phyloP scores from a whole-genome alignment of 2,113 vertebrate species.

The Phaethon lepturus region DNA sequence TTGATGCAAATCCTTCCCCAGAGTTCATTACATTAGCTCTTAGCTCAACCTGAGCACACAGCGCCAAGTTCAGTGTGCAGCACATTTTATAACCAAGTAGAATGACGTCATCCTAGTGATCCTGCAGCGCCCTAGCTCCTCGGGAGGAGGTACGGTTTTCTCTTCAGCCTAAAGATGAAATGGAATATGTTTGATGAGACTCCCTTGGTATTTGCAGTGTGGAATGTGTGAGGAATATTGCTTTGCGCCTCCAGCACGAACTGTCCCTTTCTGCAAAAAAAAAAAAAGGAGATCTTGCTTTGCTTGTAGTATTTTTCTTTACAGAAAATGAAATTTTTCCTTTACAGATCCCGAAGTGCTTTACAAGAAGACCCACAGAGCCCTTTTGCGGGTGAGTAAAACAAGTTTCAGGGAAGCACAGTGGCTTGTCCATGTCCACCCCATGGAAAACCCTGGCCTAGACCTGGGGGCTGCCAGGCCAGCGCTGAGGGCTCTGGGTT shows the following conservation, averaged over 20 bases:
- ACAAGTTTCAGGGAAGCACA: not conserved
- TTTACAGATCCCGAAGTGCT: not conserved
- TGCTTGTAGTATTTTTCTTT: not conserved
- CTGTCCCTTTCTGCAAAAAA: not conserved
- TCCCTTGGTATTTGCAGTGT: not conserved
- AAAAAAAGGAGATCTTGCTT: not conserved
- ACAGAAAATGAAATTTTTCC: not conserved
- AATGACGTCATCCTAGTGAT: not conserved
- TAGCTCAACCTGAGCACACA: not conserved
- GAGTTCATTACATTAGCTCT: slow-evolving; percentile 33
- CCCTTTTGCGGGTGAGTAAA: not conserved
- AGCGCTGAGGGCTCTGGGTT: not conserved
- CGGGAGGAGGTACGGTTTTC: not conserved
- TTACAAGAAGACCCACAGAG: not conserved
- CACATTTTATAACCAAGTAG: not conserved
- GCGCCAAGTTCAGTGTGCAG: not conserved
- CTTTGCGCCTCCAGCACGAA: not conserved
- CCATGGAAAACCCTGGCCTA: not conserved
- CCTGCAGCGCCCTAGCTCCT: not conserved
- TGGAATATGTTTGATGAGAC: not conserved
- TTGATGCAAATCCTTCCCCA: slow-evolving; percentile 21
- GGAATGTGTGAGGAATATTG: not conserved
- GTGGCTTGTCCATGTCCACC: not conserved
- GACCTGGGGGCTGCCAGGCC: not conserved
- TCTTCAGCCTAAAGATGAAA: not conserved